These are phyloP conservation scores for Hassar affinis DNA, from an alignment of 2,113 vertebrate genomes.

Conservation along the genomic window DNA sequence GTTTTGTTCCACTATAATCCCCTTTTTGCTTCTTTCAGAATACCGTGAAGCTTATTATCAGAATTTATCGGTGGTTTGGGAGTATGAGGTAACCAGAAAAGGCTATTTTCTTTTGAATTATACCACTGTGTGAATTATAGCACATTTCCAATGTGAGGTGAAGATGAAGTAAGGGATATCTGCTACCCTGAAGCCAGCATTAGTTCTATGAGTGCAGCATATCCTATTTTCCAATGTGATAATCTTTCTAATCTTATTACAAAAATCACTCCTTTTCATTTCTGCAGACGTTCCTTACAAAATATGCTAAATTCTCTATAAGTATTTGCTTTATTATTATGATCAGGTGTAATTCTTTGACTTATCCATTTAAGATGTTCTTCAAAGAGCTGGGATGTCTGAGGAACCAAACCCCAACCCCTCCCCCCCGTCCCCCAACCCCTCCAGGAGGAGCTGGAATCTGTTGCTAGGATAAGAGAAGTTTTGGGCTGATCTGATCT, in stretches of 20 bases:
- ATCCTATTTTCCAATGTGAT: slow-evolving; percentile 6
- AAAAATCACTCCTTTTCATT: not conserved
- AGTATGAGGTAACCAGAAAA: not conserved
- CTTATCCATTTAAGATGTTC: not conserved
- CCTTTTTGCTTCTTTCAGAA: not conserved
- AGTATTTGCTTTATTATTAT: not conserved
- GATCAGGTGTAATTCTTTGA: not conserved
- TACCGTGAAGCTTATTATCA: slow-evolving; percentile 10
- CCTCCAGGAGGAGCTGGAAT: not conserved
- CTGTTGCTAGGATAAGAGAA: not conserved
- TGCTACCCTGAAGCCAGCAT: slow-evolving; percentile 1
- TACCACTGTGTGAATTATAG: not conserved
- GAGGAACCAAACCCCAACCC: too few species aligned
- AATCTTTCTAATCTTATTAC: slow-evolving; percentile 23
- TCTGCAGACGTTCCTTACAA: not conserved
- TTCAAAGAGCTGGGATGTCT: not conserved
- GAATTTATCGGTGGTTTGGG: slow-evolving; percentile 23
- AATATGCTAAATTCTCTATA: not conserved
- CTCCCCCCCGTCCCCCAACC: too few species aligned
- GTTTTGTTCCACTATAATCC: not conserved
- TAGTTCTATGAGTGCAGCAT: not conserved
- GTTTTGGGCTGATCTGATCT: not conserved
- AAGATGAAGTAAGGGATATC: slow-evolving; percentile 20
- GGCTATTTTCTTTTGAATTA: slow-evolving; percentile 2
- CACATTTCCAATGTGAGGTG: slow-evolving; percentile 7